A percentile compares a stretch with the other conserved stretches of the same genome.
phyloP scores from a whole-genome alignment of 2,113 vertebrate genomes.

The Osmerus mordax region DNA sequence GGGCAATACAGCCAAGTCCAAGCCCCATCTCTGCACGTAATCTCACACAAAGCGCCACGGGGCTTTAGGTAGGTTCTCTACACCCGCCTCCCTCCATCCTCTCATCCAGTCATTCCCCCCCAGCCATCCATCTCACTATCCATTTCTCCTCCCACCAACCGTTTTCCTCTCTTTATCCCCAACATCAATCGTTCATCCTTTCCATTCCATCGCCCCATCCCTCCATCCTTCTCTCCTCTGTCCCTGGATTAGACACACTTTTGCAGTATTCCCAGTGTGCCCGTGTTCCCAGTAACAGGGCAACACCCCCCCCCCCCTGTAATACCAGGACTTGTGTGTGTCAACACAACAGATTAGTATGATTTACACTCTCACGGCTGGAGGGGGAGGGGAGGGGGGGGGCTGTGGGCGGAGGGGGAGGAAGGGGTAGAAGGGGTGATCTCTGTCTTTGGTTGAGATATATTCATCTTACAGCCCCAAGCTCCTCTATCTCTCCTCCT shows the following conservation, averaged over 20 bases:
- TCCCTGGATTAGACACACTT: background rate
- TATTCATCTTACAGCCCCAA: conserved; percentile 39
- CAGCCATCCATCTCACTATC: background rate
- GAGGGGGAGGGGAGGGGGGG: background rate
- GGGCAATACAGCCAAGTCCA: background rate
- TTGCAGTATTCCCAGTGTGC: background rate
- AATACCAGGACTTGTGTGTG: conserved; percentile 53
- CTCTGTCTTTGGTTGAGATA: conserved; percentile 22
- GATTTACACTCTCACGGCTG: conserved; percentile 39
- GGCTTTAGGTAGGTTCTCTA: background rate
- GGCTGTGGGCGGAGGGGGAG: background rate
- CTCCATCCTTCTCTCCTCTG: background rate
- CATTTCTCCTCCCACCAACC: background rate
- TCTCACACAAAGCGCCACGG: background rate
- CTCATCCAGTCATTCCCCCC: background rate
- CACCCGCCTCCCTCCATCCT: background rate
- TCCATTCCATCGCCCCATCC: no score
- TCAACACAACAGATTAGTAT: conserved; percentile 59
- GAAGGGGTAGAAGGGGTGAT: background rate
- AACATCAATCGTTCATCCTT: conserved; percentile 1
- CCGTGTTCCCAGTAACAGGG: background rate
- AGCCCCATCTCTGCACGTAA: background rate
- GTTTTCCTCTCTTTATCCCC: conserved; percentile 5
- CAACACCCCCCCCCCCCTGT: conserved; percentile 51
- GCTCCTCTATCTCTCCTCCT: conserved; percentile 3